Evolutionary conservation across 2,797 vertebrate genomes (phyloP), one percentile per base, ranked within the genome.

Genomic region (Hyperoplus immaculatus): DNA sequence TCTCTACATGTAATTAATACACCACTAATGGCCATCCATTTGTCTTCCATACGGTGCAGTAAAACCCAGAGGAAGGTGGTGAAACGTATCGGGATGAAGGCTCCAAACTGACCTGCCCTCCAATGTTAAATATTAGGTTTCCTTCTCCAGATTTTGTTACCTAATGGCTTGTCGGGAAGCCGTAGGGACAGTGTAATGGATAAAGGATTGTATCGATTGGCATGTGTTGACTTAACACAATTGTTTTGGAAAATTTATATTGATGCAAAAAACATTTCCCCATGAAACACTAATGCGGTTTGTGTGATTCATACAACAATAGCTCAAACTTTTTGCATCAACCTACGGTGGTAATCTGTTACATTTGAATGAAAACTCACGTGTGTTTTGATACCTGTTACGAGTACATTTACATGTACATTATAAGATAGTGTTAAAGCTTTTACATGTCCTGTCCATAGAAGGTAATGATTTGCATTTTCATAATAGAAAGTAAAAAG

Each of bases 1-100:
- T 91, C 91, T 85, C 89, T 90, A 93, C 92, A 93, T 95, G 95
- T 95, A 95, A 96, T 96, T 96, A 96, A 96, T 96, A 94, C 88
- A 91, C 92, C 89, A 91, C 93, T 92, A 94, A 95, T 93, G 91
- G 89, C 85, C 73, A 78, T 80, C 91, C 93, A 95, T 94, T 93
- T 93, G 89, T 95, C 94, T 94, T 90, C 78, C 77, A 74, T 84
- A 78, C 72, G 67, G 69, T 21, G 6, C 54, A 55, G 84, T 84
- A 69, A 88, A 86, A 87, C 58, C 60, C 68, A 71, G 73, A 88
- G 83, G 82, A 77, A 79, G 91, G 90, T 90, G 88, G 88, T 90
- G 74, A 83, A 85, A 80, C 77, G 61, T 84, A 77, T 89, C 59
- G 76, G 47, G 78, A 87, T 69, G 89, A 84, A 88, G 87, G 87